A percentile compares a stretch with the other conserved stretches of the same genome.
These are phyloP conservation scores for Fregetta grallaria DNA, from an alignment of 2,113 vertebrate species.

Conservation along the genomic window DNA sequence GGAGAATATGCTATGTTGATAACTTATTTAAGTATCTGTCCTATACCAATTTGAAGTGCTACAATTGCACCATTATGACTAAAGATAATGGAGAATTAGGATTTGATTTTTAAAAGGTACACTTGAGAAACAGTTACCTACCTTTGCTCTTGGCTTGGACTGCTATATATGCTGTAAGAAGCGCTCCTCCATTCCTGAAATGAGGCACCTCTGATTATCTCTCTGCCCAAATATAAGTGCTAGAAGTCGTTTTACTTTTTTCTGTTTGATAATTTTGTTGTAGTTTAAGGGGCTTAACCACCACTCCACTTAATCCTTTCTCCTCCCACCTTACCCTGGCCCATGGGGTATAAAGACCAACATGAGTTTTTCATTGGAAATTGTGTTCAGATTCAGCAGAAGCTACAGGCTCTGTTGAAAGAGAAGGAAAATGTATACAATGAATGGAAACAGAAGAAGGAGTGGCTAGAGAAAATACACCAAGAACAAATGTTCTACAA, in stretches of 20 bases:
- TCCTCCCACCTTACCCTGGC: background rate
- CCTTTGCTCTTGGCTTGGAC: background rate
- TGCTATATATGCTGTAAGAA: background rate
- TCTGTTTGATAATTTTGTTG: background rate
- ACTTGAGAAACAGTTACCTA: background rate
- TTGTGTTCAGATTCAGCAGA: constrained; percentile 73
- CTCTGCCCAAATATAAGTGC: background rate
- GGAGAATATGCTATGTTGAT: background rate
- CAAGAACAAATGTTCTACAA: constrained; percentile 85
- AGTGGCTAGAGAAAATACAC: constrained; percentile 74
- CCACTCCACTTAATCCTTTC: background rate
- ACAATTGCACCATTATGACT: background rate
- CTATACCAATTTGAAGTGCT: background rate
- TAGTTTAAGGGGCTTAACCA: background rate
- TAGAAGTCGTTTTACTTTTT: background rate
- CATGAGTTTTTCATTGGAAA: background rate
- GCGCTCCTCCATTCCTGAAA: background rate
- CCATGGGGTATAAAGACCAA: background rate
- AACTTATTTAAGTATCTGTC: background rate
- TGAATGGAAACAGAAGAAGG: constrained; percentile 80
- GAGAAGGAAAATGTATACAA: constrained; percentile 72
- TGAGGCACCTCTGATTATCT: background rate
- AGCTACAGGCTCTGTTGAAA: constrained; percentile 70
- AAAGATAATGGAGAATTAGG: background rate
- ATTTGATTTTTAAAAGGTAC: background rate